A percentile compares a stretch with the other conserved stretches of the same genome.
phyloP scores from a whole-genome alignment of 23 tunicate genomes.

The Halocynthia aurantium region DNA sequence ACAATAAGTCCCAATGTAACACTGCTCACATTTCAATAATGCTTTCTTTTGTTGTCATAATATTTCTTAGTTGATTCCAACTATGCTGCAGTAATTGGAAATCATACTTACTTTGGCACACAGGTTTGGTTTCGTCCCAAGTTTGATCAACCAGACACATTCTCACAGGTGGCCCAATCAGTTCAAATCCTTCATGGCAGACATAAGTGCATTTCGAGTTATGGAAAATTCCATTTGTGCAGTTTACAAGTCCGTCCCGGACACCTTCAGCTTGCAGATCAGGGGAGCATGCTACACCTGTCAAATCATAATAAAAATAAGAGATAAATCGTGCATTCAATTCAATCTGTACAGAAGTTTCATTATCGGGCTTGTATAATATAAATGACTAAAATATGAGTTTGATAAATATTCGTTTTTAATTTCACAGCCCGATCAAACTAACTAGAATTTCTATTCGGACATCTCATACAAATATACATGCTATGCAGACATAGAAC shows the following conservation, averaged over 20 bases:
- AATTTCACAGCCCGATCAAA: no score
- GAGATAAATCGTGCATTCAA: conserved; percentile 1
- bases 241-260: conserved; percentile 35
- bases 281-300: conserved; percentile 32
- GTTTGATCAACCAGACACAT: conserved; percentile 17
- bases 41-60: no score
- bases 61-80: neutral
- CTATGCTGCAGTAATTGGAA: neutral
- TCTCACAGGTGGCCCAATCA: conserved; percentile 21
- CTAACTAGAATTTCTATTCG: no score
- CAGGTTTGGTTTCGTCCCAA: conserved; percentile 39
- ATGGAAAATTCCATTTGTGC: conserved; percentile 25
- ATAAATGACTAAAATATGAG: no score
- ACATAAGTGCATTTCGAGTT: conserved; percentile 43
- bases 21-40: no score
- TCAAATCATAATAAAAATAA: conserved; percentile 1
- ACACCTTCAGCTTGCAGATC: conserved; percentile 10
- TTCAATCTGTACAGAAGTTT: no score
- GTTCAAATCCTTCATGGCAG: conserved; percentile 43
- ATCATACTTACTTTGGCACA: conserved; percentile 40
- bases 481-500: no score
- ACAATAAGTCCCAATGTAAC: no score
- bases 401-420: no score
- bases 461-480: no score
- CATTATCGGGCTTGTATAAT: no score